Percentiles rank a stretch among this genome's conserved stretches.
Conservation (phyloP, 2,888 invertebrate species). For the Xiphydria camelus region DNA sequence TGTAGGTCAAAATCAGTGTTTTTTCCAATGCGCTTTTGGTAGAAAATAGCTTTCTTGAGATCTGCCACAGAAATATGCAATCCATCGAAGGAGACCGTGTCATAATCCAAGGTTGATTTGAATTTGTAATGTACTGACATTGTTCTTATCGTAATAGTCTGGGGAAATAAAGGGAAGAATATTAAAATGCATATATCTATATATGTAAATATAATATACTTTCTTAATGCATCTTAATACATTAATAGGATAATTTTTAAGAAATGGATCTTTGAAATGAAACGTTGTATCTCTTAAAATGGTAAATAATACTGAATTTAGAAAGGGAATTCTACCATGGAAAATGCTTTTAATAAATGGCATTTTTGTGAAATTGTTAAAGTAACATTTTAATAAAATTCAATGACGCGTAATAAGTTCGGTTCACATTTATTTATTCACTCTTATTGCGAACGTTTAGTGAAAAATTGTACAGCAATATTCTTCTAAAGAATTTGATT, state of each 20-base stretch:
- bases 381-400: too few species aligned
- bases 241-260: neutral
- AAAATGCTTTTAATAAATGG: too few species aligned
- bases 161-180: neutral
- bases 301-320: neutral
- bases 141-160: constrained; percentile 26
- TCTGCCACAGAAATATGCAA: constrained; percentile 94
- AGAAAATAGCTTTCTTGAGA: constrained; percentile 91
- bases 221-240: neutral
- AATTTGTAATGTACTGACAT: constrained; percentile 99
- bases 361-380: too few species aligned
- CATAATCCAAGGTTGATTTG: constrained; percentile 93
- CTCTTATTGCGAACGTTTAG: too few species aligned
- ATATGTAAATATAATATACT: neutral
- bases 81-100: constrained; percentile 96
- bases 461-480: too few species aligned
- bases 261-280: too few species aligned
- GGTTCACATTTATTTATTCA: too few species aligned
- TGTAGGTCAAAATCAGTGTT: constrained; percentile 94
- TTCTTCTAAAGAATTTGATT: too few species aligned
- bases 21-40: constrained; percentile 93
- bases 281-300: neutral
- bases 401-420: too few species aligned
- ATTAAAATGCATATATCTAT: constrained; percentile 1
- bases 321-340: too few species aligned